phyloP scores from a whole-genome alignment of 2,113 vertebrate species.

The Lethenteron camtschaticum region DNA sequence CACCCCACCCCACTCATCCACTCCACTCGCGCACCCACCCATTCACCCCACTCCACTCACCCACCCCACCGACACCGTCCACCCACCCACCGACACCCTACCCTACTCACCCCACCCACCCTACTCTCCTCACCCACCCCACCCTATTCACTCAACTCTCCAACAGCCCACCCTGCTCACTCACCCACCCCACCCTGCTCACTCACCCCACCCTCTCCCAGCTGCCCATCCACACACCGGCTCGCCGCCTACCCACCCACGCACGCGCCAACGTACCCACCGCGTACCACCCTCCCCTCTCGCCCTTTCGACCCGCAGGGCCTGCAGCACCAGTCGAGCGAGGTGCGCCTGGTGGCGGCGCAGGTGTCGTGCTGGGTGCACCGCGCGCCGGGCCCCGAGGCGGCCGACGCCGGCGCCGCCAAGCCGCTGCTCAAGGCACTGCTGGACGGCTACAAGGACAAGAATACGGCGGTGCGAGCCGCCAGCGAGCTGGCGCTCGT shows the following conservation, averaged over 20 bases:
- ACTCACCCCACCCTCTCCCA: neutral
- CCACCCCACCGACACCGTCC: too few species aligned
- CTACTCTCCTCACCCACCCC: neutral
- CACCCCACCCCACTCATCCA: too few species aligned
- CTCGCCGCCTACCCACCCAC: neutral
- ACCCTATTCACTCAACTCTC: neutral
- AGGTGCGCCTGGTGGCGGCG: slow-evolving; percentile 72
- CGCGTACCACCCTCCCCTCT: neutral
- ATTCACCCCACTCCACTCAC: too few species aligned
- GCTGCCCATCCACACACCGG: neutral
- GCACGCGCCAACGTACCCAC: neutral
- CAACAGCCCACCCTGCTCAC: neutral
- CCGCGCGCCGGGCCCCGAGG: slow-evolving; percentile 25
- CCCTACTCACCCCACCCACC: too few species aligned
- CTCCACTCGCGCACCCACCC: too few species aligned
- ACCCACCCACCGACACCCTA: too few species aligned
- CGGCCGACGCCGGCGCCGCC: slow-evolving; percentile 41
- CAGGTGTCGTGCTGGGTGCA: slow-evolving; percentile 92
- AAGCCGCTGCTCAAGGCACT: slow-evolving; percentile 82
- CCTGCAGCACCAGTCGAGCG: slow-evolving; percentile 91
- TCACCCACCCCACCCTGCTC: neutral
- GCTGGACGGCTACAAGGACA: slow-evolving; percentile 94
- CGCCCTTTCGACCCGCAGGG: slow-evolving; percentile 23
- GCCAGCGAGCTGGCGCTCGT: slow-evolving; percentile 85
- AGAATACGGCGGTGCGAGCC: slow-evolving; percentile 75